Base-by-base conservation (phyloP, 2,888 invertebrate genomes). In the Scrobipalpa costella region DNA sequence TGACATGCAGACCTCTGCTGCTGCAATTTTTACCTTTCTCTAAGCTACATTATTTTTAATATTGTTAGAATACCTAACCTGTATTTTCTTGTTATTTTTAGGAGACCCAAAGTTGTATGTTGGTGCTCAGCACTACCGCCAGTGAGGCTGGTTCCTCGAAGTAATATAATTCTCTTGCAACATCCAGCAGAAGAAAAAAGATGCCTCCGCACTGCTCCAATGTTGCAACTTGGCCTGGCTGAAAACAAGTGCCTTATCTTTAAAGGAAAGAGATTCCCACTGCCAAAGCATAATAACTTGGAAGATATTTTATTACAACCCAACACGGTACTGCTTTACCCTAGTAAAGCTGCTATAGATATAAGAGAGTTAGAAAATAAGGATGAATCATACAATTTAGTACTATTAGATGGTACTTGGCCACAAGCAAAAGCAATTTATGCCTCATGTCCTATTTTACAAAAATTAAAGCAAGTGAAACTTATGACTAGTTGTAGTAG, bases 371-470 rank as follows among this genome's bases (percentile, higher is more conserved):
- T 91, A 49, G 78, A 85, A 64, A 86, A 88, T 71, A 85, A 88
- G 62, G 73, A 77, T 69, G 86, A 84, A 52, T 92, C 92, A 9
- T 96, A 95, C 78, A 98, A 96, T 81, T 90, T 98, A 62, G 92
- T 98, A 55, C 87, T 98, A 50, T 93, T 98, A 68, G 98, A 98
- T 91, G 98, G 98, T 5, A 98, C 98, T 9, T 98, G 98, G 98
- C 96, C 97, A 0, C 98, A 98, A 85, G 98, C 98, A 2, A 97
- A 97, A 84, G 96, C 97, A 11, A 97, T 98, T 67, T 98, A 96
- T 86, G 94, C 95, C 59, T 95, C 96, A 67, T 98, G 97, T 81
- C 93, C 95, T 13, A 90, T 94, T 66, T 90, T 98, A 60, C 95
- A 95, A 73, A 88, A 91, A 62, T 85, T 98, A 65, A 94, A 92